Conservation (phyloP, 2,797 vertebrate species). For the Rhynchonycteris naso region DNA sequence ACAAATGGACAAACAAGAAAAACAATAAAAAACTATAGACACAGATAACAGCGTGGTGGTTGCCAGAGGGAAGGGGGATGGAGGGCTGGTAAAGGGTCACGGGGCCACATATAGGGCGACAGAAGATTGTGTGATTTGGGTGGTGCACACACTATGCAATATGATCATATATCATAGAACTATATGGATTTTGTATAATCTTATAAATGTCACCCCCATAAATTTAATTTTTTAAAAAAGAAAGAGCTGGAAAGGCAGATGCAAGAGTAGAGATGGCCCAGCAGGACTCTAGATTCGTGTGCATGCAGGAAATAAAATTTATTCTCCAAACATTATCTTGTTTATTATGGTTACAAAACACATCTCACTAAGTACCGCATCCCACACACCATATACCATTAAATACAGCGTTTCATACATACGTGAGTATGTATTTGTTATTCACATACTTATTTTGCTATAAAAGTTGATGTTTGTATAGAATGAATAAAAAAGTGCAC, state of each 20-base stretch:
- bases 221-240: background rate
- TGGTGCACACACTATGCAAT: background rate
- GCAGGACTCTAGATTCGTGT: background rate
- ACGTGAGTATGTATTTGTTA: background rate
- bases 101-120: background rate
- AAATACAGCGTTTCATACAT: background rate
- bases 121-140: background rate
- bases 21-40: background rate
- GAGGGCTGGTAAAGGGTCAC: background rate
- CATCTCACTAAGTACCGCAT: background rate
- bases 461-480: background rate
- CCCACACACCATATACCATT: background rate
- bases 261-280: background rate
- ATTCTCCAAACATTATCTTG: background rate
- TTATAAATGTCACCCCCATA: background rate
- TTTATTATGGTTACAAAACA: background rate
- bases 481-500: background rate
- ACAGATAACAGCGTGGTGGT: background rate
- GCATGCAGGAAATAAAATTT: background rate
- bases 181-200: background rate
- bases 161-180: background rate
- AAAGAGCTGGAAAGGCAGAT: background rate
- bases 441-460: background rate
- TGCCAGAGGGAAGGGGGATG: background rate
- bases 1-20: background rate